Evolutionary conservation across 2,113 vertebrate species (phyloP), one percentile per base, ranked within the genome.

Genomic region (Gila orcuttii): DNA sequence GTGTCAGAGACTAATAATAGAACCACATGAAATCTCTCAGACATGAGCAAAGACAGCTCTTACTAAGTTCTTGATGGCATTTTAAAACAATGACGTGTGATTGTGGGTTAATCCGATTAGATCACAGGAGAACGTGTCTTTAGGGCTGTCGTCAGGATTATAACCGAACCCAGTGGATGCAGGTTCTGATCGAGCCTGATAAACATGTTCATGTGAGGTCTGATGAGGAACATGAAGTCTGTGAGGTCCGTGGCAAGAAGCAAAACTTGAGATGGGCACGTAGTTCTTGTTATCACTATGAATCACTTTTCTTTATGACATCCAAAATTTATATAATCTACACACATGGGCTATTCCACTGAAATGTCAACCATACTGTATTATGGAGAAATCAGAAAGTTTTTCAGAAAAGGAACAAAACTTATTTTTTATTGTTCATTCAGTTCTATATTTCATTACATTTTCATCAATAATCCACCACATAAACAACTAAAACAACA

Each of bases 101-200:
- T 62, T 71, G 66, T 31, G 78, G 81, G 73, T 39, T 42, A 36
- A 52, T 15, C 57, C 19, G 71, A 77, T 78, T 59, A 25, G 59
- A 50, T 66, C 28, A 5, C 31, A 19, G 4, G 25, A 19, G 82
- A 55, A 80, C 50, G 60, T 84, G 82, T 78, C 60, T 36, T 36
- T 21, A 77, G 77, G 36, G 28, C 31, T 77, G 87, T 84, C n/a
- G 45, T 36, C 47, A 62, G 33, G 55, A 36, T 84, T 55, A 80
- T 69, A 62, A 3, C n/a, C 21, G 17, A 28, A n/a, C 42, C 82
- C 69, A 4, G 17, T 19, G 21, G 52, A 59, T 59, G 25, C 68
- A 50, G 81, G 42, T 69, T 74, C n/a, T 28, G 87, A 88, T 86
- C 15, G 28, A 57, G 15, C 42, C 2, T 68, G 85, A 88, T 88